Evolutionary conservation across 2,888 invertebrate species (phyloP).

Genomic region (Hyposoter dolosus): DNA sequence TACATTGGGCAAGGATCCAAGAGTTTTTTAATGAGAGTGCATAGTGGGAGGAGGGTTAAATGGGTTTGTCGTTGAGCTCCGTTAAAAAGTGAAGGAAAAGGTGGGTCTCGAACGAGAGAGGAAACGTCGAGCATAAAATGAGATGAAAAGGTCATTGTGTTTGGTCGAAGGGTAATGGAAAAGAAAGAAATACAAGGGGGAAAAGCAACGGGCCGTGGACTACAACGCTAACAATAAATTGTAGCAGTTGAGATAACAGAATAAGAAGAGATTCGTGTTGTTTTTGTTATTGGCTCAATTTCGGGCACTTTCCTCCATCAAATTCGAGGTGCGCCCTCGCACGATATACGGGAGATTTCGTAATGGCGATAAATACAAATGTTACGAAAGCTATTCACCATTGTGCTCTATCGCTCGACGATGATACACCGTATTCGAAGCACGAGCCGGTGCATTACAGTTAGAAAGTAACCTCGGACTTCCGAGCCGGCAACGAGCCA

Average conservation of each 20-base stretch:
- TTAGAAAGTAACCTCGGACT: constrained; percentile 69
- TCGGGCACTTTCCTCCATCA: constrained; percentile 31
- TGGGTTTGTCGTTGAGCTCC: constrained; percentile 2
- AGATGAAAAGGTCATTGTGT: constrained; percentile 51
- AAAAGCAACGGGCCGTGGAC: constrained; percentile 17
- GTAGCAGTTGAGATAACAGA: constrained; percentile 36
- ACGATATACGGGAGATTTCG: constrained; percentile 31
- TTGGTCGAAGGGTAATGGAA: constrained; percentile 31
- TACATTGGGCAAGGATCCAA: constrained; percentile 15
- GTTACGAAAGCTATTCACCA: constrained; percentile 54
- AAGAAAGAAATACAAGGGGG: constrained; percentile 19
- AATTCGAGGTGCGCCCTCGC: constrained; percentile 38
- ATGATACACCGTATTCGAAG: constrained; percentile 41
- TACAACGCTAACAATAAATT: constrained; percentile 36
- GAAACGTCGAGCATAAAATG: constrained; percentile 49
- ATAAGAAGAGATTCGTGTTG: constrained; percentile 44
- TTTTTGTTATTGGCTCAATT: constrained; percentile 1
- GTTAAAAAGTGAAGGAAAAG: constrained; percentile 32
- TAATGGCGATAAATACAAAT: constrained; percentile 42
- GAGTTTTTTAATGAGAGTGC: constrained; percentile 15
- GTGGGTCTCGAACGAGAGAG: constrained; percentile 21
- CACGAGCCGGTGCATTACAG: constrained; percentile 67
- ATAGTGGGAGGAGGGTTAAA: background rate
- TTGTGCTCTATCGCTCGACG: constrained; percentile 11
- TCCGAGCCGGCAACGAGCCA: constrained; percentile 55